phyloP scores from a whole-genome alignment of 2,797 vertebrate genomes.

The Pagetopsis macropterus region DNA sequence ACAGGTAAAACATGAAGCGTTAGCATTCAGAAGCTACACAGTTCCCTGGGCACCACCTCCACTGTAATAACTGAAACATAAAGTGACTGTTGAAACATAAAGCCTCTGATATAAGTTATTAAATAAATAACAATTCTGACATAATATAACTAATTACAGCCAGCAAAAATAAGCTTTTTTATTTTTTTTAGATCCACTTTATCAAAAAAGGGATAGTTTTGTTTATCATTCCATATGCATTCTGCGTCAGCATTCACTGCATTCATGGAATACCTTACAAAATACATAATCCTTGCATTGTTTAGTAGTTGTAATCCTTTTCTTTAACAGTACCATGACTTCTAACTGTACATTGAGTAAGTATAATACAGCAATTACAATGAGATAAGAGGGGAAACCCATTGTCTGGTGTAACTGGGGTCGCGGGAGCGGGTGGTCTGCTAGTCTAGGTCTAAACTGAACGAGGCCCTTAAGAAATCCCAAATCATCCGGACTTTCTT shows the following conservation, averaged over 20 bases:
- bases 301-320: constrained; percentile 70
- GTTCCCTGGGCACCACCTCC: constrained; percentile 31
- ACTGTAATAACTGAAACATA: constrained; percentile 55
- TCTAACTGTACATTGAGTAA: constrained; percentile 76
- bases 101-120: constrained; percentile 63
- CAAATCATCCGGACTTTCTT: constrained; percentile 35
- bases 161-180: constrained; percentile 69
- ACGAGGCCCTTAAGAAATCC: constrained; percentile 41
- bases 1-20: constrained; percentile 60
- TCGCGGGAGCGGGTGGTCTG: constrained; percentile 41
- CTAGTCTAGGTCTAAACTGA: constrained; percentile 56
- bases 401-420: constrained; percentile 58
- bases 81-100: constrained; percentile 65
- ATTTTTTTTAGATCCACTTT: constrained; percentile 60
- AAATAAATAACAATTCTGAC: constrained; percentile 71
- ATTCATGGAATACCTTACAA: constrained; percentile 77
- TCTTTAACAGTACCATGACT: constrained; percentile 82
- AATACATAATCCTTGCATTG: constrained; percentile 81
- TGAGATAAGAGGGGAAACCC: constrained; percentile 51
- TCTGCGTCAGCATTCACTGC: constrained; percentile 76
- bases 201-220: constrained; percentile 61
- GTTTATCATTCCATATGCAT: constrained; percentile 73
- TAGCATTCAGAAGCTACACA: constrained; percentile 58
- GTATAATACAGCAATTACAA: constrained; percentile 77
- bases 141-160: constrained; percentile 61